These are phyloP conservation scores for Lepus townsendii DNA, from an alignment of 2,797 vertebrate species.

Conservation along the genomic window DNA sequence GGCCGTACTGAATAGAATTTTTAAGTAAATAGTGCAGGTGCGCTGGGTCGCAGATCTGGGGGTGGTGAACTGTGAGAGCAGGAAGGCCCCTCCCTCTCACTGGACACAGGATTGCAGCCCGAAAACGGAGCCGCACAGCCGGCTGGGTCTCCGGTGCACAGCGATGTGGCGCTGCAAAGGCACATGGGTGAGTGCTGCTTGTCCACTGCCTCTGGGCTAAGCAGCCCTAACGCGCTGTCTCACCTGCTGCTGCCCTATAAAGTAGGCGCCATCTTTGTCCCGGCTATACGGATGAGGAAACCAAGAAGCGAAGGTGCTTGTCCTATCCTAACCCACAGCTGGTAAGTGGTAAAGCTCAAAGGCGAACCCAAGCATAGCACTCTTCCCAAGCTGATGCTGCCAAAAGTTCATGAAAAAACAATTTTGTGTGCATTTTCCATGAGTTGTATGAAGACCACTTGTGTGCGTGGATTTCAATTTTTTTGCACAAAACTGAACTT, in stretches of 20 bases:
- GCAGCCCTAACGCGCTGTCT: too few relatives aligned
- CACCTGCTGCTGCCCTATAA: not conserved
- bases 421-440: too few relatives aligned
- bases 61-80: not conserved
- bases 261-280: not conserved
- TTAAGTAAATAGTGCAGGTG: not conserved
- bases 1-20: not conserved
- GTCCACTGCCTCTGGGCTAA: not conserved
- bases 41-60: not conserved
- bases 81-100: not conserved
- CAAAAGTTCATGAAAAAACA: too few relatives aligned
- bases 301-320: not conserved
- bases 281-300: conserved; percentile 5
- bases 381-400: too few relatives aligned
- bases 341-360: not conserved
- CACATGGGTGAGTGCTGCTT: not conserved
- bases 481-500: too few relatives aligned
- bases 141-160: not conserved
- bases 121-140: not conserved
- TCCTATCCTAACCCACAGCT: not conserved
- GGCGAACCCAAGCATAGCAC: not conserved
- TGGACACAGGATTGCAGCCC: not conserved
- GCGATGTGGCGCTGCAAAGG: not conserved
- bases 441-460: too few relatives aligned
- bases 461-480: too few relatives aligned